Evolutionary conservation across 2,113 vertebrate species (phyloP), one percentile per base, ranked within the genome.

Genomic region (Tupaia chinensis): DNA sequence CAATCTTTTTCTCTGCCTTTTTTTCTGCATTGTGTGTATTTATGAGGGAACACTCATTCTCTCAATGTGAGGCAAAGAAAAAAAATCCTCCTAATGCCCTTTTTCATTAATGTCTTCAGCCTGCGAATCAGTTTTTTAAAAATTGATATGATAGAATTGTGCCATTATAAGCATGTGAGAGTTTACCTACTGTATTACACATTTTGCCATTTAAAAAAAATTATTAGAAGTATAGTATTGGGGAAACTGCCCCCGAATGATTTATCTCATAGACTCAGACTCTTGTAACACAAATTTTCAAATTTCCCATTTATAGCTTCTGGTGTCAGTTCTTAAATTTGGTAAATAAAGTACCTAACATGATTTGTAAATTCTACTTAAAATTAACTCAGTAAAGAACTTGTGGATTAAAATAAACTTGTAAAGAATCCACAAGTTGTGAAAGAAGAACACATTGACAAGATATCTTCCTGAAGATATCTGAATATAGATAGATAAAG

Each of bases 351-450:
- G 77, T 74, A 69, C 23, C 63, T 88, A 25, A 88, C 88, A 34
- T 60, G 65, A 73, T 74, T 91, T 95, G 58, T 54, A 91, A 88
- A 60, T 73, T 88, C n/a, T 91, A 54, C 32, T 80, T 95, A 56
- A 91, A 77, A 89, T 91, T 53, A 82, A n/a, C 58, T 77, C 27
- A 86, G 20, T 77, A 81, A 86, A 92, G 84, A 88, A 87, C 4
- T n/a, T 70, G 3, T 32, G 7, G 1, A 44, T 44, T 44, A 44
- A 44, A 44, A 44, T 44, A 44, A 44, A 44, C 44, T 44, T 44
- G 44, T 44, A 44, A 44, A 44, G 44, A 44, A 44, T 44, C 44
- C 44, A 44, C 44, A 44, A 44, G 44, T 87, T 96, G 4, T 27
- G 54, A 54, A 78, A 61, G 79, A 78, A 79, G 16, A 68, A 23